Evolutionary conservation across 2,797 vertebrate species (phyloP).

Genomic region (Gymnoscopelus braueri): DNA sequence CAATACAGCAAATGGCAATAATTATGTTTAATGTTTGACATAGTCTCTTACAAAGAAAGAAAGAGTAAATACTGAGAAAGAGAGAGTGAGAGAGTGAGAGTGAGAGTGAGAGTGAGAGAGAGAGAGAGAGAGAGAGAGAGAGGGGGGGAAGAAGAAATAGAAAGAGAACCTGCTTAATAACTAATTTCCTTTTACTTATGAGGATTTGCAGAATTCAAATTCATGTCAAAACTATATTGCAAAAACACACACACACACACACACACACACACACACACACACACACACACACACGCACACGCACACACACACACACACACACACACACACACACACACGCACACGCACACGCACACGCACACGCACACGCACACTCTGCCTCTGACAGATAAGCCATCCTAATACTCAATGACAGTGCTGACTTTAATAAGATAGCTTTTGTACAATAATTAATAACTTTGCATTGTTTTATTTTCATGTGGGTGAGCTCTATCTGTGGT

Average conservation of each 20-base stretch:
- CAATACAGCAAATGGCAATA: no score
- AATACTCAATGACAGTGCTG: no score
- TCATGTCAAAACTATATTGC: no score
- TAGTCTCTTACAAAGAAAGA: not conserved
- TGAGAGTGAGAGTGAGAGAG: not conserved
- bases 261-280: not conserved
- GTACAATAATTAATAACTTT: no score
- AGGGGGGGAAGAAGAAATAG: not conserved
- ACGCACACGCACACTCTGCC: not conserved
- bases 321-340: conserved; percentile 17
- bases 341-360: not conserved
- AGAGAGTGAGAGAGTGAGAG: not conserved
- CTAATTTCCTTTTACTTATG: no score
- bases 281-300: conserved; percentile 2
- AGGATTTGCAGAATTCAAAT: no score
- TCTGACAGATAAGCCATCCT: not conserved
- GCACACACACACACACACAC: conserved; percentile 12
- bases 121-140: not conserved
- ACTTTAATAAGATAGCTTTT: no score
- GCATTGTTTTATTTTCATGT: no score
- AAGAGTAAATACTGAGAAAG: not conserved
- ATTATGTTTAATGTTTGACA: not conserved
- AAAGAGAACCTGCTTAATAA: not conserved
- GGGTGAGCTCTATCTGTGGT: no score
- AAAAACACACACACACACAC: no score